phyloP scores from a whole-genome alignment of 2,888 invertebrate genomes.

The Elysia crispata region DNA sequence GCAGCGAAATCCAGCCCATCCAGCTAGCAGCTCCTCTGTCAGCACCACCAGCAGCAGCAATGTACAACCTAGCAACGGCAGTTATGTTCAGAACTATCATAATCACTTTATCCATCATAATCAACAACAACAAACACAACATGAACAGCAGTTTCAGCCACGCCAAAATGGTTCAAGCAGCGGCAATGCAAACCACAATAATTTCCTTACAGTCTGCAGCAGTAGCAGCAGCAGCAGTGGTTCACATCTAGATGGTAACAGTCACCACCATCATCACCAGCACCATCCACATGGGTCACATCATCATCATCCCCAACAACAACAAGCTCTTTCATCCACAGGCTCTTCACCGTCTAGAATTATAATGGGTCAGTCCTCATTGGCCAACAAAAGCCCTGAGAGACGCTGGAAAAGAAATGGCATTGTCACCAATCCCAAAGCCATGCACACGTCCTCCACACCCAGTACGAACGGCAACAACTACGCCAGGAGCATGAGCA shows the following conservation, averaged over 20 bases:
- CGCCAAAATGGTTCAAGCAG: no score
- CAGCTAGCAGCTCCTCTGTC: conserved; percentile 56
- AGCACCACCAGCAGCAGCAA: conserved; percentile 52
- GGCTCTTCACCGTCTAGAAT: conserved; percentile 56
- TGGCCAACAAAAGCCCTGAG: conserved; percentile 72
- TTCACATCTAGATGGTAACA: no score
- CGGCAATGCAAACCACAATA: no score
- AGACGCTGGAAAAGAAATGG: conserved; percentile 75
- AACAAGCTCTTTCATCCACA: conserved; percentile 26
- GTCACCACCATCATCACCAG: conserved; percentile 56
- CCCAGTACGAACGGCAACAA: not conserved
- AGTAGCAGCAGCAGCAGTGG: no score
- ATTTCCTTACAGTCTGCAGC: conserved; percentile 2
- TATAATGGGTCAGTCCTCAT: conserved; percentile 53
- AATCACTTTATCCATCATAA: no score
- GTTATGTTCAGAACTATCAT: no score
- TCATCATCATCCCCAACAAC: not conserved
- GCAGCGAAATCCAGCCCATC: conserved; percentile 69
- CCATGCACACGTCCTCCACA: conserved; percentile 57
- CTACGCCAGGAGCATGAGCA: no score
- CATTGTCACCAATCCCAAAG: conserved; percentile 78
- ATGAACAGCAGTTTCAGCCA: no score
- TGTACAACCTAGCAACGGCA: not conserved
- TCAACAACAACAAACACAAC: no score
- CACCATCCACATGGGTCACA: conserved; percentile 53